Evolutionary conservation across 92 coral and sea anemone genomes (phyloP), one percentile per base, ranked within the genome.

Genomic region (Paragorgia papillata): DNA sequence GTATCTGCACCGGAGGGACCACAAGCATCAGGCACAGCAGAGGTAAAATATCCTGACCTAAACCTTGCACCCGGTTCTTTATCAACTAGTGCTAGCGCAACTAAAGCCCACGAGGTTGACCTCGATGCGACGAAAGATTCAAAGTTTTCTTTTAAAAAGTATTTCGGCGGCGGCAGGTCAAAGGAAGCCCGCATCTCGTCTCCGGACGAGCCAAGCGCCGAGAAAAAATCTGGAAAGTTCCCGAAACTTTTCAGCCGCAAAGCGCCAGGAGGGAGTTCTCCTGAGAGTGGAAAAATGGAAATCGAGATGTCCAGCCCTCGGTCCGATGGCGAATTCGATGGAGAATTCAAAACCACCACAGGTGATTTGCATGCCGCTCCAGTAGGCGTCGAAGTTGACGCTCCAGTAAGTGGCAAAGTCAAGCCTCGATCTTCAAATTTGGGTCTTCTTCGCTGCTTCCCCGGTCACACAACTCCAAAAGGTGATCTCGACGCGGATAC

Each of bases 41-140:
- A 70, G 77, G 77, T 70, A 70, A 70, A 70, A 18, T 50, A 50
- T 46, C 77, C 77, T 26, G 77, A 53, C 51, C 34, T 62, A 70
- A 28, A 56, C 30, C 14, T 56, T 56, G 62, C 62, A 56, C 62
- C 58, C 58, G 10, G n/a, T 46, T 7, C 53, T 46, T 46, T 6
- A 6, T 32, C 74, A 41, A 70, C 17, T 68, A 68, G 51, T 21
- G 44, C 75, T 70, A 70, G 62, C 32, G 77, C 41, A 41, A 37
- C 53, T 29, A 67, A 67, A 31, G 53, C 15, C 15, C 17, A 2
- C 53, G 74, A 67, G 57, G 57, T 46, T 67, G 34, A 67, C 74
- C 33, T 67, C 15, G 58, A 44, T 26, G 74, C 51, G 57, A 12
- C 77, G 40, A 70, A 70, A 70, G 63, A 70, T 50, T 70, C 77